Base-by-base conservation (phyloP, 1,140 invertebrate species). In the Brachionus rubens region DNA sequence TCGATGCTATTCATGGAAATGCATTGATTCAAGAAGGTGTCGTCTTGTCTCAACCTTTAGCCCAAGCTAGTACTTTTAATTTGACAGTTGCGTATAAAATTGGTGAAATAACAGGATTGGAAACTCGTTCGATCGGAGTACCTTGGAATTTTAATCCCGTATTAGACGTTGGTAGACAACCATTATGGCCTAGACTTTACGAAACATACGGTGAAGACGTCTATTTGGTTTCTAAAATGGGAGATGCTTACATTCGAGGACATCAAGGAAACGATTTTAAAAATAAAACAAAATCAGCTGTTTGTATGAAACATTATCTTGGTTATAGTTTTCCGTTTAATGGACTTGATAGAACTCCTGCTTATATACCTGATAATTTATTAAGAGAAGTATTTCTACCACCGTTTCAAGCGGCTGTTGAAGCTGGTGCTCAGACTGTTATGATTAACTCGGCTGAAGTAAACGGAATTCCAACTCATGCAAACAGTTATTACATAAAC, bases 121-220 rank as follows among this genome's bases (percentile, higher is more conserved):
- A 68, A 68, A 68, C 65, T 41, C 21, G 65, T 9, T 41, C 65
- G 30, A 28, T 30, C 10, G 65, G 65, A 16, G 48, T 68, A 16
- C 65, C 65, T n/a, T 68, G 65, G 65, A 48, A 33, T 33, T 68
- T 68, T 68, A 47, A 68, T 48, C 65, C 65, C 19, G 43, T 48
- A n/a, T 16, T 68, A 2, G 65, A 68, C 19, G 33, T 68, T 16
- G 65, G 65, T 0, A 14, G 59, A 12, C 59, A 65, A 40, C 33
- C 40, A 19, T 3, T 65, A 7, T 65, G 59, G 59, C 59, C 59
- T 1, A 47, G 65, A 48, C 0, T 68, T 12, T 68, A 26, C n/a
- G 65, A 68, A 19, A 68, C 65, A 16, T 68, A 48, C 48, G 65
- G 65, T 9, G 65, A 68, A 68, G 65, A 68, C 48, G 14, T 28